Percentiles rank a stretch among this genome's conserved stretches.
Evolutionary conservation across 1,140 invertebrate species (phyloP).

Genomic region (Dermatophagoides farinae): DNA sequence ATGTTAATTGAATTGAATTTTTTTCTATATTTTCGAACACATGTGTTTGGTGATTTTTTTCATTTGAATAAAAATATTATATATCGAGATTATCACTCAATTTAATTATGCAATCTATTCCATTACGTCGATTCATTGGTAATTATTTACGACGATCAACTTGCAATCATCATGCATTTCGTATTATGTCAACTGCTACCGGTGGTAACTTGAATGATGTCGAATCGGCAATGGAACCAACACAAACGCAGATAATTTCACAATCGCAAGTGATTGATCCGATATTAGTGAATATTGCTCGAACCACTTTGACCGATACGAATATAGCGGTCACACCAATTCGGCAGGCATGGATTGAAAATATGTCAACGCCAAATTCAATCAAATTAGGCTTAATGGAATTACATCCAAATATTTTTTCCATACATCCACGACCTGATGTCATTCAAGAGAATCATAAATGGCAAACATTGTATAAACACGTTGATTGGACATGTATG

Average conservation of each 20-base stretch:
- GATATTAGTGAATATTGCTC: neutral
- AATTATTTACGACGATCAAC: neutral
- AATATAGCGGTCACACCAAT: conserved; percentile 27
- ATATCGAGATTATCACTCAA: no score
- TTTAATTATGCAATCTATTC: no score
- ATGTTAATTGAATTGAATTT: no score
- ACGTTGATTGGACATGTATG: conserved; percentile 39
- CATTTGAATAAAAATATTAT: no score
- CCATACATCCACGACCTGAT: conserved; percentile 48
- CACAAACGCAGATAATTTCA: neutral
- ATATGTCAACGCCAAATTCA: conserved; percentile 51
- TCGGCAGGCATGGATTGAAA: conserved; percentile 77
- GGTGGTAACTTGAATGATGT: neutral
- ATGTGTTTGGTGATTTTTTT: no score
- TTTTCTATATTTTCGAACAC: no score
- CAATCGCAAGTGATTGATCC: neutral
- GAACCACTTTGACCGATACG: neutral
- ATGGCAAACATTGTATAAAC: conserved; percentile 70
- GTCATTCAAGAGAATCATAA: conserved; percentile 61
- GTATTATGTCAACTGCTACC: no score
- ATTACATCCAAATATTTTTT: conserved; percentile 73
- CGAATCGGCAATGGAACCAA: neutral
- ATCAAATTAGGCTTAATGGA: conserved; percentile 61
- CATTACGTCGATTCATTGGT: no score
- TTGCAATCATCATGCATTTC: neutral